Evolutionary conservation across 2,113 vertebrate genomes (phyloP).

Genomic region (Corythoichthys intestinalis): DNA sequence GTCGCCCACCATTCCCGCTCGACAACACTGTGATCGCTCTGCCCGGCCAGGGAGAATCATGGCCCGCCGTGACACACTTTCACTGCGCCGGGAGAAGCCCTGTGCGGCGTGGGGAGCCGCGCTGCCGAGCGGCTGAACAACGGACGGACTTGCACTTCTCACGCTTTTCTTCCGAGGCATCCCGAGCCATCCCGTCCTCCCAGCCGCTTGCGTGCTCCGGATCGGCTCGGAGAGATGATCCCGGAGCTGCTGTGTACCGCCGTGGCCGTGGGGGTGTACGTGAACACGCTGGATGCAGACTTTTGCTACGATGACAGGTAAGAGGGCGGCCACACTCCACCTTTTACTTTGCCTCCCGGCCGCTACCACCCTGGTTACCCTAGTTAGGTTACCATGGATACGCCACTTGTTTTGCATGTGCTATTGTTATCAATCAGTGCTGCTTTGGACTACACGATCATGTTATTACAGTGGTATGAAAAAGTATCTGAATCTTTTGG

Average conservation of each 20-base stretch:
- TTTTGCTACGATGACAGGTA: conserved; percentile 99
- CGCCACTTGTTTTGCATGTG: conserved; percentile 20
- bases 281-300: conserved; percentile 89
- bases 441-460: conserved; percentile 1
- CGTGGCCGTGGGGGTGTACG: conserved; percentile 87
- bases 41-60: conserved; percentile 33
- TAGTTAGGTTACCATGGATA: conserved; percentile 2
- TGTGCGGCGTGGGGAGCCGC: conserved; percentile 26
- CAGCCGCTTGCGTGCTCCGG: background rate
- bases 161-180: background rate
- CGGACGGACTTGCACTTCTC: conserved; percentile 2
- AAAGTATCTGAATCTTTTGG: too few species aligned
- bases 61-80: conserved; percentile 56
- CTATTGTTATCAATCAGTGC: conserved; percentile 36
- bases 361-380: background rate
- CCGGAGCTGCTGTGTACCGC: conserved; percentile 89
- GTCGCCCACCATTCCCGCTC: conserved; percentile 17
- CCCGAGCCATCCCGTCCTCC: background rate
- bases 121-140: conserved; percentile 46
- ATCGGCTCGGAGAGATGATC: conserved; percentile 79
- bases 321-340: conserved; percentile 26
- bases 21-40: background rate
- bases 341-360: conserved; percentile 6
- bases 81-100: conserved; percentile 26
- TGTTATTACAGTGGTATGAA: too few species aligned